Base-by-base conservation (phyloP, 2,113 vertebrate species). In the Trematocara unimaculatum region DNA sequence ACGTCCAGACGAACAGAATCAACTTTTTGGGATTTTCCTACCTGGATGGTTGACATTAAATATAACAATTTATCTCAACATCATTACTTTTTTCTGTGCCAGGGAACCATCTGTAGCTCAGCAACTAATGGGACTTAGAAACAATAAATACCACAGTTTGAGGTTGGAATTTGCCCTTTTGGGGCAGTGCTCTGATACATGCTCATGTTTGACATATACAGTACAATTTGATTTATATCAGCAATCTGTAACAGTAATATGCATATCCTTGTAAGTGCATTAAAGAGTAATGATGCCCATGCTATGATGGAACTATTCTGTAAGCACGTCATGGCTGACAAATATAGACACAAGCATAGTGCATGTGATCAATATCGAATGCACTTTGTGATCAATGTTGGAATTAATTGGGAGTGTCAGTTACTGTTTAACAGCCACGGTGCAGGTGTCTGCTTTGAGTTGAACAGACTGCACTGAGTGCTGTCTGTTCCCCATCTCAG, bases 301-400 rank as follows among this genome's bases (percentile, higher is more conserved):
- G 62, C 82, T 38, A 12, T n/a, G 83, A 84, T 62, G 82, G 83
- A 60, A 81, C 60, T 14, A 31, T 70, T 91, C 40, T 88, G 84
- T 62, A 87, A 67, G 84, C 38, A 51, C 26, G 47, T 83, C 79
- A 55, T 47, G 23, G 47, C 29, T 42, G n/a, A 84, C 60, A 82
- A 81, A 91, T 74, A 82, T 74, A 88, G 82, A 87, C 80, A 86
- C 64, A 84, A 70, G 87, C 85, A 87, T 51, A 58, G 51, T 81
- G 78, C n/a, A 86, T 64, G 74, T 40, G 83, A 90, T 91, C 84
- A 4, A 91, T 93, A 91, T 88, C 62, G 83, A 90, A 93, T 60
- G 42, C 85, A 87, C 81, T 92, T 81, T 84, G 87, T 89, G 88
- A 90, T 94, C 90, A 88, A 90, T 88, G 89, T 45, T 72, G 64